Evolutionary conservation across 30 jellyfish, hydroid and myxozoan genomes (phyloP).

Genomic region (Hydractinia symbiolongicarpus): DNA sequence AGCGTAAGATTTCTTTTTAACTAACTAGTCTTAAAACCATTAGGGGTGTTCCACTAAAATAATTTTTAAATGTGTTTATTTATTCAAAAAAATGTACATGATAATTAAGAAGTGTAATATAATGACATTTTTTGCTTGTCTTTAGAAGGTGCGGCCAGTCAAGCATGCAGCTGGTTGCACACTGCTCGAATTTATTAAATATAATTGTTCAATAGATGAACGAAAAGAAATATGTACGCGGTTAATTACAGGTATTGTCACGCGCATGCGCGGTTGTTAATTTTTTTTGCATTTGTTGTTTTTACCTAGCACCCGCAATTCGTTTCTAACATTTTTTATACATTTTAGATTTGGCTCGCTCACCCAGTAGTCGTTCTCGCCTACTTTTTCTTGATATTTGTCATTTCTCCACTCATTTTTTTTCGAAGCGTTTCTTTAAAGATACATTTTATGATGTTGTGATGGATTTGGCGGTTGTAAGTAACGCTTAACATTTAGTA

Average conservation of each 20-base stretch:
- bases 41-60: background rate
- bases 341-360: constrained; percentile 29
- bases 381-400: constrained; percentile 62
- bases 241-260: constrained; percentile 11
- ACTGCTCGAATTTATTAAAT: constrained; percentile 40
- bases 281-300: background rate
- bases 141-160: constrained; percentile 78
- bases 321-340: background rate
- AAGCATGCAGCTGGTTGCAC: constrained; percentile 75
- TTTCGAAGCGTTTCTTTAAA: constrained; percentile 72
- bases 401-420: constrained; percentile 45
- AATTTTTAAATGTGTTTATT: background rate
- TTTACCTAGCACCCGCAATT: background rate
- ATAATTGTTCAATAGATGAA: constrained; percentile 54
- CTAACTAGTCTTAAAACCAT: background rate
- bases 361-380: constrained; percentile 49
- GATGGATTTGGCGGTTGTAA: constrained; percentile 62
- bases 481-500: background rate
- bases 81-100: too few relatives aligned
- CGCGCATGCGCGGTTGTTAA: background rate
- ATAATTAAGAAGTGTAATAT: background rate
- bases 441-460: constrained; percentile 70
- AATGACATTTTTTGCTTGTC: background rate
- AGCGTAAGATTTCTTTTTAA: constrained; percentile 42
- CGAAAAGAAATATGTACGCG: constrained; percentile 67